Conservation (phyloP, 2,113 vertebrate genomes). For the Pygoscelis adeliae region DNA sequence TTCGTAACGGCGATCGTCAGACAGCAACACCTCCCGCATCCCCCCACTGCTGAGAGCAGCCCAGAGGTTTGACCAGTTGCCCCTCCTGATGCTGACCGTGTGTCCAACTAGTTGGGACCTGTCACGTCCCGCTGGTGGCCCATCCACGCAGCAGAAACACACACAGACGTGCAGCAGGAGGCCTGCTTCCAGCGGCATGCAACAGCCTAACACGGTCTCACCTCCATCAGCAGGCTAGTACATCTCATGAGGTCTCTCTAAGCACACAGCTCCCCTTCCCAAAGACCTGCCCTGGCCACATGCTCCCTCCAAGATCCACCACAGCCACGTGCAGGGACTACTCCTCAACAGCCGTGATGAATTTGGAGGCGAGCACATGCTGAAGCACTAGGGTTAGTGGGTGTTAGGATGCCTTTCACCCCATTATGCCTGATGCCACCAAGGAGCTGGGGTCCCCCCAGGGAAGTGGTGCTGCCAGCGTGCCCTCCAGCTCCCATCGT, state of each 20-base stretch:
- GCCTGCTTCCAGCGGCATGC: not conserved
- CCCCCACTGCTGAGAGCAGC: not conserved
- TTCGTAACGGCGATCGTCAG: not conserved
- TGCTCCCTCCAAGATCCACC: not conserved
- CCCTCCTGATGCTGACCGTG: not conserved
- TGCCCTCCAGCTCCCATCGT: not conserved
- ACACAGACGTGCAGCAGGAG: not conserved
- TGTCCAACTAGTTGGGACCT: not conserved
- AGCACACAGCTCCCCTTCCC: not conserved
- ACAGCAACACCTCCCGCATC: not conserved
- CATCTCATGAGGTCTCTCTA: not conserved
- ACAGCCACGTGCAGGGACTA: not conserved
- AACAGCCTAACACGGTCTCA: not conserved
- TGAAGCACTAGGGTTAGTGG: not conserved
- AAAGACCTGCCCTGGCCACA: not conserved
- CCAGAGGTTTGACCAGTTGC: not conserved
- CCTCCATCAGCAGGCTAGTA: not conserved
- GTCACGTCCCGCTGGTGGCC: not conserved
- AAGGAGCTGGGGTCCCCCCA: not conserved
- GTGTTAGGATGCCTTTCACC: not conserved
- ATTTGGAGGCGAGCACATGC: not conserved
- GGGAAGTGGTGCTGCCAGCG: rapidly evolving
- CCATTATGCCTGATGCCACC: not conserved
- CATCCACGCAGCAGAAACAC: not conserved
- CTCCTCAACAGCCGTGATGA: rapidly evolving